A percentile compares a stretch with the other conserved stretches of the same genome.
Evolutionary conservation across 2,888 invertebrate species (phyloP).

Genomic region (Falcaria lacertinaria): DNA sequence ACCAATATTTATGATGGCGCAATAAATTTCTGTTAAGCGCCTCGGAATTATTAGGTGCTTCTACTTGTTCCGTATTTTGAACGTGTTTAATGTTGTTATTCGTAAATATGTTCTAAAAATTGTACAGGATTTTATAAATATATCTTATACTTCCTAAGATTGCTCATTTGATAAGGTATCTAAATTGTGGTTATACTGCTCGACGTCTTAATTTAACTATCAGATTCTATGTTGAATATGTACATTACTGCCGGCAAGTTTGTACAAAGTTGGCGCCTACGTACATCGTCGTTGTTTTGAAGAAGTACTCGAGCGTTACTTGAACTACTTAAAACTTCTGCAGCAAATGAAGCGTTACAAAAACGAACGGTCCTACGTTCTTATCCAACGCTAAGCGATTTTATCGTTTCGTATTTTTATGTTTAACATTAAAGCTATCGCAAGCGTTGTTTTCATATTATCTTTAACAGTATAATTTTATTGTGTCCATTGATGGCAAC

Average conservation of each 20-base stretch:
- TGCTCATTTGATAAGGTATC: no score
- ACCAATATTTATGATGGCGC: constrained; percentile 39
- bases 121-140: no score
- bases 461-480: no score
- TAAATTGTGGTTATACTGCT: no score
- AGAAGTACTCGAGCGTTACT: constrained; percentile 47
- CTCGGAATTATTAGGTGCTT: constrained; percentile 24
- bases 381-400: constrained; percentile 26
- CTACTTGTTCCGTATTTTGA: constrained; percentile 3
- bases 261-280: constrained; percentile 26
- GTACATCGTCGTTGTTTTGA: constrained; percentile 49
- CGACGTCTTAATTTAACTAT: no score
- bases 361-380: constrained; percentile 49
- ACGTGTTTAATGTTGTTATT: background rate
- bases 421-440: constrained; percentile 9
- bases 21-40: constrained; percentile 34
- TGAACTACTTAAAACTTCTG: constrained; percentile 63
- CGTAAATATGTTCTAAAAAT: no score
- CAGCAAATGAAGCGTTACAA: constrained; percentile 68
- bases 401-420: constrained; percentile 23
- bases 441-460: no score
- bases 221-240: no score
- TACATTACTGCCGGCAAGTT: background rate
- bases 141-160: no score
- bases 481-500: no score